Evolutionary conservation across 1,140 invertebrate species (phyloP), one percentile per base, ranked within the genome.

Genomic region (Leucophenga varia): DNA sequence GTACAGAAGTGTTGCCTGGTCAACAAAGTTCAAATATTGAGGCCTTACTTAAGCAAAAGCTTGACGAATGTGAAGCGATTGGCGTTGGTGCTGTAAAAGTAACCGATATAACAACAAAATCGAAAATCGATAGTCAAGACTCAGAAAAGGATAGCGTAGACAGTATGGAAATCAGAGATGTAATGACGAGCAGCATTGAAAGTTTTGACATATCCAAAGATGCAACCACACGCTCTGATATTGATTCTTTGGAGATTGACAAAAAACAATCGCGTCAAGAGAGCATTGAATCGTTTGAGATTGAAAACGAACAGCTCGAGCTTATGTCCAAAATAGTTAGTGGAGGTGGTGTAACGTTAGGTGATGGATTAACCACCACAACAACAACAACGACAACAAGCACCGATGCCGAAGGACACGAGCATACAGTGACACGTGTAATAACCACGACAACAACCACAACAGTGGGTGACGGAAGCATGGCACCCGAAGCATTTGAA

Each of bases 181-280:
- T 79, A 45, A 82, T 83, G 80, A 81, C 82, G 10, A 79, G 81
- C 38, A 84, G 82, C 63, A 81, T 81, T 8, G 83, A 85, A 61
- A 84, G 81, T 30, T 82, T 84, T 46, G 84, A 86, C 61, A 76
- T 80, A n/a, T 74, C 72, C 0, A 74, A 73, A 35, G 72, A 73
- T 45, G 69, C 59, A 1, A 63, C 69, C 12, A 54, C 65, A 48
- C 54, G 63, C 37, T 74, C 71, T 0, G 73, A 75, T 28, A 56
- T 70, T 12, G 73, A 75, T 18, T 75, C 73, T 1, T 43, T 75
- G 14, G 73, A 75, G 51, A 69, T 71, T 17, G 60, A 67, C n/a
- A 68, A 65, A 14, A 54, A 59, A 30, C 76, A 74, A 52, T 80
- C 79, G 50, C 79, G 80, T 6, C 81, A 81, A 59, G 74, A 79